phyloP scores from a whole-genome alignment of 2,797 vertebrate species.

The Sebastes diaconus region DNA sequence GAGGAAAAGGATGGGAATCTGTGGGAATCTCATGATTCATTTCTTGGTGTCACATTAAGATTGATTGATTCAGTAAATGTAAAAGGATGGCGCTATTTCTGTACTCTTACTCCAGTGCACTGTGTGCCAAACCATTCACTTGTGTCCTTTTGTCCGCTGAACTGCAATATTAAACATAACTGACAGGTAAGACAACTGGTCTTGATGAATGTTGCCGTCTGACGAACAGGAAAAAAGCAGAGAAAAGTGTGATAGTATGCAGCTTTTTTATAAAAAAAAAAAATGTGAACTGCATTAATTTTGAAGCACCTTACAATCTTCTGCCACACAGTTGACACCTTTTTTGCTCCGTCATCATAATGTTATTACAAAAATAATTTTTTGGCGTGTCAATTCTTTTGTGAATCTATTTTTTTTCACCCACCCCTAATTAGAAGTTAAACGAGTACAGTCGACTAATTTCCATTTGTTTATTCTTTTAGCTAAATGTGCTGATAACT shows the following conservation, averaged over 20 bases:
- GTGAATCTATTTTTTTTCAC: not conserved
- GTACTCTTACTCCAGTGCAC: not conserved
- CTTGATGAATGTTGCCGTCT: not conserved
- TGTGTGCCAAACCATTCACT: not conserved
- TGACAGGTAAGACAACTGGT: not conserved
- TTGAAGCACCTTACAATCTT: not conserved
- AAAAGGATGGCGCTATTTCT: no score
- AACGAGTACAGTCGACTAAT: not conserved
- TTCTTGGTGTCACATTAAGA: not conserved
- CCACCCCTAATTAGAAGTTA: not conserved
- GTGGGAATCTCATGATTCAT: not conserved
- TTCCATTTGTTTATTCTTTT: not conserved
- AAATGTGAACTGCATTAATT: not conserved
- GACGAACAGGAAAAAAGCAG: not conserved
- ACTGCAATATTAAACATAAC: not conserved
- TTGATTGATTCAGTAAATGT: not conserved
- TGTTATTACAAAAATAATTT: not conserved
- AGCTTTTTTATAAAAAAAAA: not conserved
- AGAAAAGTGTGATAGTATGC: not conserved
- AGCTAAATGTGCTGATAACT: not conserved
- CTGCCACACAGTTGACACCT: not conserved
- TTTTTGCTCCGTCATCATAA: not conserved
- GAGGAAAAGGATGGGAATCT: no score
- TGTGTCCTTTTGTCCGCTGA: not conserved
- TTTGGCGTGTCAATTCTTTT: accelerated